phyloP scores from a whole-genome alignment of 1,140 invertebrate species.

The Diprion similis region DNA sequence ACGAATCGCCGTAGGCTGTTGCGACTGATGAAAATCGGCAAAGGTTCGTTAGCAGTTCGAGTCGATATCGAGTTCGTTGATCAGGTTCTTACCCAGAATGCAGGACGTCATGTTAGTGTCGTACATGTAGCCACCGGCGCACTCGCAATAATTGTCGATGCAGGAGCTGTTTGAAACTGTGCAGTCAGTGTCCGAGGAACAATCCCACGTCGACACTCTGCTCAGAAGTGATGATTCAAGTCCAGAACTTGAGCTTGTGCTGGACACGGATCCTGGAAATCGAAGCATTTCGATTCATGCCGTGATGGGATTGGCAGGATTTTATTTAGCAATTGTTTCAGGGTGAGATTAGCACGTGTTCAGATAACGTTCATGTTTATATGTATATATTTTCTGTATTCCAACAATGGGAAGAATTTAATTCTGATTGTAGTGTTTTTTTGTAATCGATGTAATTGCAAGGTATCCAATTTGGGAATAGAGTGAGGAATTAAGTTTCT shows the following conservation, averaged over 20 bases:
- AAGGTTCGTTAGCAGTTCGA: slow-evolving; percentile 1
- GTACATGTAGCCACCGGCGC: slow-evolving; percentile 26
- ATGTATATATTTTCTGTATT: too few species aligned
- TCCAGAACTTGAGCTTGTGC: not conserved
- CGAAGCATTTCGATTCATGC: too few species aligned
- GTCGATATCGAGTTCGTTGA: not conserved
- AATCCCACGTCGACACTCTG: slow-evolving; percentile 20
- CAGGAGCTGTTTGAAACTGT: slow-evolving; percentile 23
- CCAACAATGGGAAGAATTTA: too few species aligned
- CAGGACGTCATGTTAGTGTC: slow-evolving; percentile 35
- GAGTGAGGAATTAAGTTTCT: too few species aligned
- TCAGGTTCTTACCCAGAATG: slow-evolving; percentile 30
- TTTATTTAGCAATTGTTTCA: too few species aligned
- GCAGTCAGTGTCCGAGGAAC: slow-evolving; percentile 24
- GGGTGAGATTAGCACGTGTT: too few species aligned
- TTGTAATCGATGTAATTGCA: too few species aligned
- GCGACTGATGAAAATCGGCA: slow-evolving; percentile 25
- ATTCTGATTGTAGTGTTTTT: too few species aligned
- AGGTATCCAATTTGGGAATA: too few species aligned
- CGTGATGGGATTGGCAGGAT: too few species aligned
- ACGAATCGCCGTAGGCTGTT: slow-evolving; percentile 27
- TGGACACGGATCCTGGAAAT: too few species aligned
- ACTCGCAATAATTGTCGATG: slow-evolving; percentile 28
- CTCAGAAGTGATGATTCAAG: not conserved
- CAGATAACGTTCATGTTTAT: too few species aligned